Evolutionary conservation across 2,113 vertebrate species (phyloP).

Genomic region (Heloderma charlesbogerti): DNA sequence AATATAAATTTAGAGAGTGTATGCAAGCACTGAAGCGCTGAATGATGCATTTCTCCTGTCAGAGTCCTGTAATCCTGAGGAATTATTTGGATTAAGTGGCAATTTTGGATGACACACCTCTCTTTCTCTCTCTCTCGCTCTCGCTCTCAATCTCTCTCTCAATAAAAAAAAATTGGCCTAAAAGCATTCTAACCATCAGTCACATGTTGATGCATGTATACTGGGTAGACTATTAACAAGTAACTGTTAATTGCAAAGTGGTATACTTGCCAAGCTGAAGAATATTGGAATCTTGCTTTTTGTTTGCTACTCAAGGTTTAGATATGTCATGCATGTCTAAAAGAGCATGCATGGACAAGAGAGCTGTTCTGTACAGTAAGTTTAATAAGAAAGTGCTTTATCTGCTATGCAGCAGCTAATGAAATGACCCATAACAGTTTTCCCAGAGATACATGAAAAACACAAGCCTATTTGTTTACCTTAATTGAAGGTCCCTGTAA

Average conservation of each 20-base stretch:
- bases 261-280: neutral
- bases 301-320: neutral
- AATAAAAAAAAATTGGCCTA: neutral
- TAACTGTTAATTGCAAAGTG: constrained; percentile 18
- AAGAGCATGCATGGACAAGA: neutral
- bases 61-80: neutral
- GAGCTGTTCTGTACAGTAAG: neutral
- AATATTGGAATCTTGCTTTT: neutral
- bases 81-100: neutral
- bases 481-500: neutral
- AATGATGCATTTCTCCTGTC: neutral
- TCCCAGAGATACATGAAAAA: neutral
- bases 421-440: neutral
- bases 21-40: neutral
- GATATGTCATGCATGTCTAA: neutral
- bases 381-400: neutral
- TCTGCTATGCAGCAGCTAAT: neutral
- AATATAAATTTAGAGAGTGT: neutral
- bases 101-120: neutral
- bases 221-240: neutral
- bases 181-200: constrained; percentile 23
- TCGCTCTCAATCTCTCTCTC: too few species aligned
- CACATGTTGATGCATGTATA: constrained; percentile 8
- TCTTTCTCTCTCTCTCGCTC: too few species aligned
- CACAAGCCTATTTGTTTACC: neutral